Base-by-base conservation (phyloP, 2,888 invertebrate species). In the Eutolmus rufibarbis region DNA sequence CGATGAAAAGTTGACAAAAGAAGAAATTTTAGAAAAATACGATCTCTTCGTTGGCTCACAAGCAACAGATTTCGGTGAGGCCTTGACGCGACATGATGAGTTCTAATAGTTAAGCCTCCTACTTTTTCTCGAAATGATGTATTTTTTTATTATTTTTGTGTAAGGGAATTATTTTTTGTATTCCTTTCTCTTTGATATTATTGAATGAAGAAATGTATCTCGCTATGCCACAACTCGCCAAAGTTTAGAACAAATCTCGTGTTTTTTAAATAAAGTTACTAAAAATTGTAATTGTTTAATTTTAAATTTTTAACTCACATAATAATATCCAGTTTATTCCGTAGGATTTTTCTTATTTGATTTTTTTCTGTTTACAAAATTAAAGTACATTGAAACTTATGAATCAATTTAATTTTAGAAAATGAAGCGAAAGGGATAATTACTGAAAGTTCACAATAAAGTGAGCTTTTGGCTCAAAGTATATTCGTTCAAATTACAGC, bases 21-120 rank as follows among this genome's bases (percentile, higher is more conserved):
- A 95, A 0, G 99, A 99, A 93, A 96, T 99, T 46, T 92, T 99
- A 34, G 96, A 96, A 87, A 99, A 99, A 92, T 99, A 99, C 92
- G 99, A 99, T 92, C 94, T 99, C 12, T 99, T 99, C 93, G 99
- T 99, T 5, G 99, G 99, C 56, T 99, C 99, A 0, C 99, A 99
- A 92, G 99, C 98, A 1, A 99, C 99, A 0, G 99, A 99, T 93
- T 99, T 99, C 92, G 99, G 99, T 0, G 98, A 99, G 92, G 98
- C 98, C 7, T 93, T 99, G 19, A 95, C 96, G 1, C 95, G 98
- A 90, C 99, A 99, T 91, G 99, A 99, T 91, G 99, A 99, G 93
- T 98, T 99, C 93, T 99, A 95, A 93, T 74, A 66, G 28, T 0
- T 66, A 23, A 8, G 66, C 9, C 8, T 57, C 9, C 19, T 7